Conservation (phyloP, 2,888 invertebrate genomes). For the Diarsia mendica region DNA sequence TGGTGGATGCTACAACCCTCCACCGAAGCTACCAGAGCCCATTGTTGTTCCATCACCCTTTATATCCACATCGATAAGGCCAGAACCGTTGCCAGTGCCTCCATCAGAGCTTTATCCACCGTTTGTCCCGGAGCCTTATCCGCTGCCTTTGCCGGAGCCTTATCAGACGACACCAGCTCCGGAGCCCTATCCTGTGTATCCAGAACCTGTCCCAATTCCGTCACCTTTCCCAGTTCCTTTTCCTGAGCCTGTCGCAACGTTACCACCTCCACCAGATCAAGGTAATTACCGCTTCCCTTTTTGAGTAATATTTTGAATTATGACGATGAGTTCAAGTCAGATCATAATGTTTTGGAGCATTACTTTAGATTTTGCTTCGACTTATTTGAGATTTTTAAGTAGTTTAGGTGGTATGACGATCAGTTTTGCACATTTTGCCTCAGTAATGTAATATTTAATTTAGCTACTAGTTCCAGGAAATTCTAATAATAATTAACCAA, state of each 20-base stretch:
- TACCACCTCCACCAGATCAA: constrained; percentile 26
- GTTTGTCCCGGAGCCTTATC: constrained; percentile 35
- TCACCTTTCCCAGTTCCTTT: constrained; percentile 12
- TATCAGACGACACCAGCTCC: constrained; percentile 48
- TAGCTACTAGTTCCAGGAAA: neutral
- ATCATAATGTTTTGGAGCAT: neutral
- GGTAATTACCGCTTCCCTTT: constrained; percentile 21
- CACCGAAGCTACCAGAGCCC: constrained; percentile 43
- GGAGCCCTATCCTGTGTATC: constrained; percentile 23
- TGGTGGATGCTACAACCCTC: constrained; percentile 66
- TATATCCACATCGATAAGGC: constrained; percentile 10
- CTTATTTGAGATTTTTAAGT: neutral
- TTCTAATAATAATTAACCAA: constrained; percentile 18
- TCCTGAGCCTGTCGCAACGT: constrained; percentile 37
- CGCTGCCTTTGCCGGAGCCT: constrained; percentile 36
- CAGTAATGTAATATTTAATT: neutral
- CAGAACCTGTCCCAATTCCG: constrained; percentile 12
- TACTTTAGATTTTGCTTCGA: neutral
- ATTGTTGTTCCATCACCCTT: constrained; percentile 25
- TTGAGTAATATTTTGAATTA: neutral
- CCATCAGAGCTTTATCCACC: constrained; percentile 43
- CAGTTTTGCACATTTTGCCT: neutral
- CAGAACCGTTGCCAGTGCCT: constrained; percentile 27
- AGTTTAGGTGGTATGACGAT: neutral
- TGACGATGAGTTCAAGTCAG: neutral